Percentiles rank a stretch among this genome's conserved stretches.
Conservation (phyloP, 2,113 vertebrate species). For the Lagopus leucura region DNA sequence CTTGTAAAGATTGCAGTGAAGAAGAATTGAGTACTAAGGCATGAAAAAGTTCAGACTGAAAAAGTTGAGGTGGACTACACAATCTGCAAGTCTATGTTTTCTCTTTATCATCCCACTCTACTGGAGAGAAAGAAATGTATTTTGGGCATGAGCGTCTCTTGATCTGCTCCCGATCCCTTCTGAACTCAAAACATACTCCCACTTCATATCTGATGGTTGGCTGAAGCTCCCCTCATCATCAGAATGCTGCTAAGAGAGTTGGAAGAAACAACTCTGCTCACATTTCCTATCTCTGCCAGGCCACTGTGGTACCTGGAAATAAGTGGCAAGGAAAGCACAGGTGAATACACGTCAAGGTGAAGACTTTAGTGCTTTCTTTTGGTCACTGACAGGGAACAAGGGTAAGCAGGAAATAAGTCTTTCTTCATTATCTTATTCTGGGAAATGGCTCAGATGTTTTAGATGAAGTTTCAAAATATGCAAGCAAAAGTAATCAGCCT, state of each 20-base stretch:
- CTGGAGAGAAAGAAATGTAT: not conserved
- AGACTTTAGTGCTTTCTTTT: not conserved
- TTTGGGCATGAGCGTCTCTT: not conserved
- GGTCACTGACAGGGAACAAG: not conserved
- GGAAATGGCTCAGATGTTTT: not conserved
- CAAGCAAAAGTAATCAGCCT: not conserved
- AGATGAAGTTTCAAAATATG: not conserved
- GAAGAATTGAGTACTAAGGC: not conserved
- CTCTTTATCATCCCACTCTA: not conserved
- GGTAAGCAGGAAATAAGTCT: not conserved
- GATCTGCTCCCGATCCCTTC: not conserved
- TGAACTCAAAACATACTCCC: not conserved
- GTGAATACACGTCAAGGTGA: not conserved
- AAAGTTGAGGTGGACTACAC: not conserved
- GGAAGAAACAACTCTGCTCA: accelerated
- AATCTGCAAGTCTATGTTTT: not conserved
- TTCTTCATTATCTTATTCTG: not conserved
- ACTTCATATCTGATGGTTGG: not conserved
- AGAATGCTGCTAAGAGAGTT: not conserved
- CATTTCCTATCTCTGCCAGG: not conserved
- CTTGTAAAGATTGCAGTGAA: not conserved
- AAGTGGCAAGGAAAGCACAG: not conserved
- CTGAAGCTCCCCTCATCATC: not conserved
- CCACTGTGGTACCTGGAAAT: not conserved
- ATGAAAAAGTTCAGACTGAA: not conserved